These are phyloP conservation scores for Synergus japonicus DNA, from an alignment of 2,888 invertebrate species.

Conservation along the genomic window DNA sequence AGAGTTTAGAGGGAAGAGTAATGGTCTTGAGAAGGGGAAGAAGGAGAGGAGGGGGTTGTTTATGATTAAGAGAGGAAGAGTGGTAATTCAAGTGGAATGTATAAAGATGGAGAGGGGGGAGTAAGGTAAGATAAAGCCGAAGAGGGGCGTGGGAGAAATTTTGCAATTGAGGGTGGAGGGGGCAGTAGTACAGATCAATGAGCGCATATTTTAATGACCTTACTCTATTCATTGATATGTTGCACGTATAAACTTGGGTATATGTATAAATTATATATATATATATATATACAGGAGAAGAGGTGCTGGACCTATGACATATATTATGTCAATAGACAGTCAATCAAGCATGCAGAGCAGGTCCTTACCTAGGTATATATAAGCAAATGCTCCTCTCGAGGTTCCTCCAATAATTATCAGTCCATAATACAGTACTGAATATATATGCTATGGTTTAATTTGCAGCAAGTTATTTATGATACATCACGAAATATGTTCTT, in stretches of 20 bases:
- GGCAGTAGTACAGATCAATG: too few relatives aligned
- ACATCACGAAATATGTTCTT: not conserved
- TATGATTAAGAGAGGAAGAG: too few relatives aligned
- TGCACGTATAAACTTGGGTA: not conserved
- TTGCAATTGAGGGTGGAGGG: too few relatives aligned
- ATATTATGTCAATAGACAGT: not conserved
- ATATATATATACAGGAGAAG: not conserved
- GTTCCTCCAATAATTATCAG: not conserved
- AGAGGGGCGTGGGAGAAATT: too few relatives aligned
- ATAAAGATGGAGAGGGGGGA: too few relatives aligned
- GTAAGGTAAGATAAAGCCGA: too few relatives aligned
- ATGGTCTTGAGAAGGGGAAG: too few relatives aligned
- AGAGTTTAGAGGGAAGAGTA: too few relatives aligned
- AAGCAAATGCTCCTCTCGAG: not conserved
- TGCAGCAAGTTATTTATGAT: not conserved
- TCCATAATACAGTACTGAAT: not conserved
- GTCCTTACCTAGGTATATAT: not conserved
- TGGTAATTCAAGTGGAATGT: too few relatives aligned
- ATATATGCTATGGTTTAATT: not conserved
- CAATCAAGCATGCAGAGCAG: not conserved
- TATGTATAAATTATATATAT: not conserved
- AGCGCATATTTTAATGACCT: not conserved
- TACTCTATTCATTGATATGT: not conserved
- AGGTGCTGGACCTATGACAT: not conserved
- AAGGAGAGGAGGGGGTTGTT: too few relatives aligned